Evolutionary conservation across 2,797 vertebrate species (phyloP), one percentile per base, ranked within the genome.

Genomic region (Muscicapa comitata): DNA sequence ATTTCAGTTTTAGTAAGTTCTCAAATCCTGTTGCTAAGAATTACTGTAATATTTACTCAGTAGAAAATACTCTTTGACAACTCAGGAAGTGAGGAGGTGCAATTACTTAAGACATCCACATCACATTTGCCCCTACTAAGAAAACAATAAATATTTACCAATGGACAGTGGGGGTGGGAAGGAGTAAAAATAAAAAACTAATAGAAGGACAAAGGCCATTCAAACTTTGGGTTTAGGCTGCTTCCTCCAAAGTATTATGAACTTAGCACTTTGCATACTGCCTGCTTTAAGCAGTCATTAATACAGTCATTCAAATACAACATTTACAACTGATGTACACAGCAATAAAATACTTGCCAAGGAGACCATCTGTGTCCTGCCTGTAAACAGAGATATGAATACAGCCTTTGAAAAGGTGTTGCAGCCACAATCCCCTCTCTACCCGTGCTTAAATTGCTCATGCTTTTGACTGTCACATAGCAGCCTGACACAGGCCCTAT

Each of bases 31-130:
- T 29, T 85, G 38, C 74, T 93, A 85, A 79, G 67, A 40, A 50
- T 79, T 88, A 86, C 71, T 63, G 59, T 23, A 65, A 38, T 23
- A 40, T 92, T 85, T 82, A 92, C 33, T 79, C 42, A 66, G 43
- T 21, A 92, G 67, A 90, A 95, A 92, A 92, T 53, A 37, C 48
- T 90, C 58, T 61, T 6, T 53, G 83, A 93, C 40, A 96, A 33
- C 71, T 93, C 77, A 48, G 66, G 48, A 93, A 91, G 29, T 18
- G 62, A 92, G 54, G 24, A 88, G 40, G 26, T 86, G 31, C 43
- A 93, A 78, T 73, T 88, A 76, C 14, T 80, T 82, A 92, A 74
- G 48, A 79, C n/a, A 90, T 57, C 33, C 43, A 7, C 33, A 89
- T 26, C 53, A 67, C 51, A 80, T 54, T 59, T 90, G 43, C 35